Evolutionary conservation across 2,113 vertebrate species (phyloP), one percentile per base, ranked within the genome.

Genomic region (Elaphurus davidianus): DNA sequence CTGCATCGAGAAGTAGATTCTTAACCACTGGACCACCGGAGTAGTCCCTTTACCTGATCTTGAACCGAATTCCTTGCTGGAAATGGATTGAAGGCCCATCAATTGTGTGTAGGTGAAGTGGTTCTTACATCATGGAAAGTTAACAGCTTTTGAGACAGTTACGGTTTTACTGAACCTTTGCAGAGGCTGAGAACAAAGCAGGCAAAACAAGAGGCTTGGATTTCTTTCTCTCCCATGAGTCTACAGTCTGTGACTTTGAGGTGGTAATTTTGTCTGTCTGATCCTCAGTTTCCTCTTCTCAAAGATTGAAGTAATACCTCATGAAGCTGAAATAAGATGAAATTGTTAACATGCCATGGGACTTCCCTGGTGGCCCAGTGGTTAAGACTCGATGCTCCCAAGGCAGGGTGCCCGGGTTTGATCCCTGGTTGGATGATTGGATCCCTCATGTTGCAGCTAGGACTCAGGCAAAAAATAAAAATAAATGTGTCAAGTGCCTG

Each of bases 141-240:
- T n/a, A 7, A 40, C 0, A 6, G 64, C 40, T 55, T 2, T 19
- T 15, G 40, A 14, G 14, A 6, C 0, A 50, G 14, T 27, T n/a
- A 5, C 0, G 21, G n/a, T n/a, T 92, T 74, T 78, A 40, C 40
- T 14, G 14, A 33, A 3, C 25, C 12, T 55, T 57, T 11, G 23
- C 14, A 14, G 91, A 88, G 36, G 16, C 36, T 0, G 5, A 1
- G 25, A 2, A 21, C 40, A 11, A 12, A 25, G 57, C 5, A 30
- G 27, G 47, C 33, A 2, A 6, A 17, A 71, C 0, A 14, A 50
- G 50, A 11, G 30, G 67, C 81, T 21, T 21, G 33, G 33, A 2
- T 30, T 30, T 52, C 67, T 84, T 30, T 54, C 40, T 82, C n/a
- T n/a, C 30, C 78, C 30, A 0, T 25, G 23, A 40, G 36, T 16